Evolutionary conservation across 2,888 invertebrate species (phyloP), one percentile per base, ranked within the genome.

Genomic region (Alcis repandata): DNA sequence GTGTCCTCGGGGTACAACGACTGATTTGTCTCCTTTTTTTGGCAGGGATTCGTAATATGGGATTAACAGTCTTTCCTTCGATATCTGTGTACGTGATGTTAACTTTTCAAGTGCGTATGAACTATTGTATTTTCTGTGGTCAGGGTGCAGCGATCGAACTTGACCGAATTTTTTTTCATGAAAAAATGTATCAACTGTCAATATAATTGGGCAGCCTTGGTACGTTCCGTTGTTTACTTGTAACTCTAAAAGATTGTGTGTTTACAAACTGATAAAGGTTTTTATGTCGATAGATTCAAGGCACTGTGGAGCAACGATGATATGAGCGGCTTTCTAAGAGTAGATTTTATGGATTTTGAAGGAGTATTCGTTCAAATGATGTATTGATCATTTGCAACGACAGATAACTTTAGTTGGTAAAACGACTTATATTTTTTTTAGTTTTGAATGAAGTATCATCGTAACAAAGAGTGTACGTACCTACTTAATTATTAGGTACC

Each of bases 101-200:
- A n/a, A n/a, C n/a, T n/a, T n/a, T n/a, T n/a, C n/a, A n/a, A n/a
- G n/a, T n/a, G n/a, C n/a, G n/a, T n/a, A n/a, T n/a, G n/a, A n/a
- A n/a, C n/a, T n/a, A n/a, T n/a, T n/a, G n/a, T n/a, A n/a, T n/a
- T n/a, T 38, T 38, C 13, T 43, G 20, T 15, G 41, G 33, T 17
- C 27, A 46, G 48, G 57, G 67, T 36, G 63, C 51, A 46, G 27
- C 40, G 48, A 11, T 63, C 56, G 53, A 53, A 67, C 60, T 67
- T 69, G 69, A 69, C 67, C 69, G 67, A 1, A 46, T 68, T 69
- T 58, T 59, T 49, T 57, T 41, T 2, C 54, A 17, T 45, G 11
- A 22, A 36, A 57, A 62, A 67, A 67, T 49, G 59, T 59, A 51
- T 62, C 53, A 59, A 54, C 27, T 46, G 17, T 33, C 32, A 4